Base-by-base conservation (phyloP, 2,888 invertebrate genomes). In the Pemphredon lugubris region DNA sequence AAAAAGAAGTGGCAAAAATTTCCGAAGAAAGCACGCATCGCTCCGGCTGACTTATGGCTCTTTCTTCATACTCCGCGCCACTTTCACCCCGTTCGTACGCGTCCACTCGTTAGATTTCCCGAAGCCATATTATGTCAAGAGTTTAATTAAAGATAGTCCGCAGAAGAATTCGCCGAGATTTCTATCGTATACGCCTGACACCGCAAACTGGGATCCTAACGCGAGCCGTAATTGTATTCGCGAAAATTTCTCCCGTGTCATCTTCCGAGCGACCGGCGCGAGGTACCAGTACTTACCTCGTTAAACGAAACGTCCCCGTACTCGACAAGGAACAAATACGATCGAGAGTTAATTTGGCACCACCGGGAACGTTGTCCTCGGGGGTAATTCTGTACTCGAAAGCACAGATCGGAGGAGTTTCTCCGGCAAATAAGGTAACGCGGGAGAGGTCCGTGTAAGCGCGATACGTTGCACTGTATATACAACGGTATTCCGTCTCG, bases 341-440 rank as follows among this genome's bases (percentile, higher is more conserved):
- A 61, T 30, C 50, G 44, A 47, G 54, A 61, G 44, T 57, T 54
- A 61, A 44, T 45, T 48, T 48, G 14, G 21, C 26, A 23, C 47
- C 16, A 30, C 13, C 37, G 26, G 9, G 47, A 48, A 18, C 14
- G 39, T 59, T 58, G 58, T 73, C 60, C 32, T 18, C 53, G 66
- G 39, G 70, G 55, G 59, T 75, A 71, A 75, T 75, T 39, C 75
- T 23, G 61, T 51, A 48, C 64, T 54, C 44, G 59, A n/a, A 26
- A 45, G 20, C 40, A 20, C 40, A 42, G 47, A 30, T 18, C n/a
- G 14, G n/a, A 13, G 39, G 51, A 44, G 55, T 55, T 55, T 57
- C 58, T 39, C 37, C 54, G n/a, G n/a, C n/a, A n/a, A n/a, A n/a
- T n/a, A n/a, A n/a, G n/a, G n/a, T n/a, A n/a, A n/a, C n/a, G n/a